A percentile compares a stretch with the other conserved stretches of the same genome.
Evolutionary conservation across 2,888 invertebrate species (phyloP).

Genomic region (Synergus itoensis): DNA sequence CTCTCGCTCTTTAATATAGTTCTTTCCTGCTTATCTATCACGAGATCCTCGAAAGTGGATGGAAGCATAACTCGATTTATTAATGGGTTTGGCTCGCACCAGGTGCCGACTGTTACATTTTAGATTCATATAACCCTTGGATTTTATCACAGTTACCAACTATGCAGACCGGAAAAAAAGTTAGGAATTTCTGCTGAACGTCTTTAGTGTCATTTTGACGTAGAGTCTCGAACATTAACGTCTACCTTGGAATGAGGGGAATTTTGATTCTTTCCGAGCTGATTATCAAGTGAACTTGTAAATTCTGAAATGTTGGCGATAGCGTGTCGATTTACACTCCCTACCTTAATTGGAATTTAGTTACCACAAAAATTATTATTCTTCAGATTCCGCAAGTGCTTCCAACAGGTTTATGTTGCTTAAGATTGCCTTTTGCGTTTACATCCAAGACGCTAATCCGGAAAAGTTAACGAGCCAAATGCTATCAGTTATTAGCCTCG

Average conservation of each 20-base stretch:
- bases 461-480: background rate
- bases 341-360: slow-evolving; percentile 17
- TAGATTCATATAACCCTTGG: background rate
- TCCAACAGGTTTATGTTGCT: slow-evolving; percentile 3
- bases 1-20: slow-evolving; percentile 18
- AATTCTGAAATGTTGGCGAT: slow-evolving; percentile 11
- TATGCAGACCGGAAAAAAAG: slow-evolving; percentile 11
- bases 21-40: slow-evolving; percentile 5
- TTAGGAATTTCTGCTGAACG: slow-evolving; percentile 14
- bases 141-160: background rate
- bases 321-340: slow-evolving; percentile 22
- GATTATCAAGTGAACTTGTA: slow-evolving; percentile 31
- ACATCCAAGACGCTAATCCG: background rate
- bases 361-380: slow-evolving; percentile 1
- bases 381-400: slow-evolving; percentile 1
- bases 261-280: slow-evolving; percentile 21
- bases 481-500: background rate
- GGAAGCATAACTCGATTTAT: slow-evolving; percentile 20
- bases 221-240: slow-evolving; percentile 13
- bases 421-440: slow-evolving; percentile 14
- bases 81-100: background rate
- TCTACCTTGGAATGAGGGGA: background rate
- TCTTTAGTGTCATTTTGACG: slow-evolving; percentile 28
- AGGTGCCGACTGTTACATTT: slow-evolving; percentile 10
- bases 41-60: slow-evolving; percentile 9